phyloP scores from a whole-genome alignment of 2,888 invertebrate species.

The Seira ritae region DNA sequence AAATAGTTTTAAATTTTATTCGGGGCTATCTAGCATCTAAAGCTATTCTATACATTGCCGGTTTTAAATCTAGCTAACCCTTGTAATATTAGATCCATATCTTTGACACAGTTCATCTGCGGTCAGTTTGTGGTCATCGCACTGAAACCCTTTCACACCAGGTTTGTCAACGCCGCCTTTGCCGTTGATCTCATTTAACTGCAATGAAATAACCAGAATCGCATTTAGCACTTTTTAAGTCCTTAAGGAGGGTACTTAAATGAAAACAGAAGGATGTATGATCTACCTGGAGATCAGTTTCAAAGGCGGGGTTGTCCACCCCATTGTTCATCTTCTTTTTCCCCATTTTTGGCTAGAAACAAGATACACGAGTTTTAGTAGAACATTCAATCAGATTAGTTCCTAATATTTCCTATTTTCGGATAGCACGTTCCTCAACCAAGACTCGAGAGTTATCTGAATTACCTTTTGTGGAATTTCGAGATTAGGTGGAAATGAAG shows the following conservation, averaged over 20 bases:
- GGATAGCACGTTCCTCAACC: too few relatives aligned
- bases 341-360: conserved; percentile 7
- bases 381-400: too few relatives aligned
- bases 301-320: conserved; percentile 57
- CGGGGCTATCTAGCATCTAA: neutral
- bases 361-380: too few relatives aligned
- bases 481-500: neutral
- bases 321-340: conserved; percentile 34
- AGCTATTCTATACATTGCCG: neutral
- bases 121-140: conserved; percentile 67
- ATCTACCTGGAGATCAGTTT: conserved; percentile 59
- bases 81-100: conserved; percentile 58
- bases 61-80: conserved; percentile 21
- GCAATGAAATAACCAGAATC: too few relatives aligned
- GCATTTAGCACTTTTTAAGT: neutral
- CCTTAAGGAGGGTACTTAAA: too few relatives aligned
- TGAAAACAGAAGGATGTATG: too few relatives aligned
- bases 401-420: too few relatives aligned
- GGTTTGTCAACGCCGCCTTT: neutral
- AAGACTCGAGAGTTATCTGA: too few relatives aligned
- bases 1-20: neutral
- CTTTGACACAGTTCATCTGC: conserved; percentile 59
- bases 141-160: conserved; percentile 42
- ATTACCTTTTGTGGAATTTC: neutral
- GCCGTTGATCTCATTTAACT: neutral